Evolutionary conservation across 1,140 invertebrate species (phyloP).

Genomic region (Calephelis nemesis): DNA sequence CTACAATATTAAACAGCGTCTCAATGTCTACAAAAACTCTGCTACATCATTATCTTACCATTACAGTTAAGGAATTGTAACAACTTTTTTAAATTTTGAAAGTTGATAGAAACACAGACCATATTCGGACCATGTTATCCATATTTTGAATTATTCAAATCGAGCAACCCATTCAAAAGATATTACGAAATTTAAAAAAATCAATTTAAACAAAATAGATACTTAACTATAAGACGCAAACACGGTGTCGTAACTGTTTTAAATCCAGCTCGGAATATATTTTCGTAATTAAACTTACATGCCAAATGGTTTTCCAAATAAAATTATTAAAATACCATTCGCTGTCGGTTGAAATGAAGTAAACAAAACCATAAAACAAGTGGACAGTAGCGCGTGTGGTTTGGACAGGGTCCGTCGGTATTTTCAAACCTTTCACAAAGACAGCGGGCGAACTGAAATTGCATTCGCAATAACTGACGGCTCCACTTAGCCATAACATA

Average conservation of each 20-base stretch:
- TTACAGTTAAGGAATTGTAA: too few relatives aligned
- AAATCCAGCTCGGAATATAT: background rate
- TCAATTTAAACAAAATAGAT: too few relatives aligned
- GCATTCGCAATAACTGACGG: background rate
- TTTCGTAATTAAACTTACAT: background rate
- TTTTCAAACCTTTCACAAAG: slow-evolving; percentile 4
- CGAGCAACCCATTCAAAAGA: too few relatives aligned
- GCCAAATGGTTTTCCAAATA: background rate
- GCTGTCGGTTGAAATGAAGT: background rate
- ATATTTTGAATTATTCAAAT: too few relatives aligned
- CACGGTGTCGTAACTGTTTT: background rate
- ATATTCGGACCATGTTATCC: too few relatives aligned
- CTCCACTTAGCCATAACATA: background rate
- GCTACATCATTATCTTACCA: too few relatives aligned
- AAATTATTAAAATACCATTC: slow-evolving; percentile 23
- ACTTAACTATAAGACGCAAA: too few relatives aligned
- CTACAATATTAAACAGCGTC: too few relatives aligned
- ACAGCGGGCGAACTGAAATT: slow-evolving; percentile 6
- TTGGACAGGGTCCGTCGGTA: background rate
- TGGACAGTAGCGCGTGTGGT: slow-evolving; percentile 3
- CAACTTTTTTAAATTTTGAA: too few relatives aligned
- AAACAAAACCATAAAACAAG: slow-evolving; percentile 7
- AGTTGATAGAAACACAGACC: too few relatives aligned
- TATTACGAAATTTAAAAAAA: too few relatives aligned
- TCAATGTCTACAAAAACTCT: too few relatives aligned